Percentiles rank a stretch among this genome's conserved stretches.
phyloP scores from a whole-genome alignment of 2,113 vertebrate genomes.

The Poeciliopsis turrubarensis region DNA sequence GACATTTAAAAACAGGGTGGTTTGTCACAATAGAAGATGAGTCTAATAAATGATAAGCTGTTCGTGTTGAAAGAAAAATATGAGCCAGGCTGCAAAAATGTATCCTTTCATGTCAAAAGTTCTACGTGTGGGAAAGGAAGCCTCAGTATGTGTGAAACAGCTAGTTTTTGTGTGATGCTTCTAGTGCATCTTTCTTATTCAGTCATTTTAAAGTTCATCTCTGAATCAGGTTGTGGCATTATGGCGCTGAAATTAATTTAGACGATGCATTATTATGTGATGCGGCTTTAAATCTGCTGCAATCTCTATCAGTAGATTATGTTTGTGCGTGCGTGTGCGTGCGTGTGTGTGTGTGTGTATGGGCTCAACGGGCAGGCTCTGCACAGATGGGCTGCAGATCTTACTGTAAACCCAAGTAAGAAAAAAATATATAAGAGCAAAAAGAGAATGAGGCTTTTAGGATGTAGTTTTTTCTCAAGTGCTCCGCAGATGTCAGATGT shows the following conservation, averaged over 20 bases:
- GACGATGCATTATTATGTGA: constrained; percentile 46
- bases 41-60: neutral
- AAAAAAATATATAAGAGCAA: neutral
- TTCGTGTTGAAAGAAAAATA: neutral
- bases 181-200: constrained; percentile 13
- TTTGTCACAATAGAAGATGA: neutral
- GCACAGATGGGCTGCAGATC: constrained; percentile 30
- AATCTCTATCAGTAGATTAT: constrained; percentile 43
- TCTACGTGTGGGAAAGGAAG: neutral
- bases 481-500: neutral
- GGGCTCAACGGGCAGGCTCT: neutral
- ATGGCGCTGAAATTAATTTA: constrained; percentile 49
- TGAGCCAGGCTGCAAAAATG: neutral
- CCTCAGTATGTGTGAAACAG: neutral
- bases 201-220: constrained; percentile 22
- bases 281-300: constrained; percentile 46
- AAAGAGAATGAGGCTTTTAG: neutral
- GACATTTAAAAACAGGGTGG: neutral
- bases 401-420: neutral
- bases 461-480: neutral
- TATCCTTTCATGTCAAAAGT: neutral
- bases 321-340: neutral
- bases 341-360: neutral
- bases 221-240: constrained; percentile 45
- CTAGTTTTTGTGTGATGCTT: neutral